Conservation (phyloP, 2,888 invertebrate genomes). For the Pachydiplax longipennis region DNA sequence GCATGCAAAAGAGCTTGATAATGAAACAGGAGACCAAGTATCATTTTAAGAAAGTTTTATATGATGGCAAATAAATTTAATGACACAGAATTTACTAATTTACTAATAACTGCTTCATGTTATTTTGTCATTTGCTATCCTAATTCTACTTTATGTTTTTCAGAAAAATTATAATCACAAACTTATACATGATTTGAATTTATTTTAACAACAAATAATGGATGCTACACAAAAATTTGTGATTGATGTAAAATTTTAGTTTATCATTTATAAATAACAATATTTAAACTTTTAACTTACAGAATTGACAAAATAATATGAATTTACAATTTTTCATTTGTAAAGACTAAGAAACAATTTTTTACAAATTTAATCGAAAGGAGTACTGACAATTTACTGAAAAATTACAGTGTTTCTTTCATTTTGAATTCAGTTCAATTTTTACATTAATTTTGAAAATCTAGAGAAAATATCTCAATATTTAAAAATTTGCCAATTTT, state of each 20-base stretch:
- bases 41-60: neutral
- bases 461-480: neutral
- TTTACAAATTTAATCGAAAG: neutral
- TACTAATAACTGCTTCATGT: neutral
- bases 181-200: neutral
- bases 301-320: neutral
- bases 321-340: neutral
- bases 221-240: neutral
- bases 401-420: neutral
- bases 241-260: neutral
- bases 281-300: neutral
- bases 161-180: too few species aligned
- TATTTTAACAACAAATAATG: neutral
- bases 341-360: neutral
- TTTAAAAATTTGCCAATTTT: neutral
- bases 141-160: too few species aligned
- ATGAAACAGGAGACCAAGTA: constrained; percentile 10
- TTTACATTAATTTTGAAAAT: neutral
- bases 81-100: neutral
- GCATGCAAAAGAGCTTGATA: constrained; percentile 9
- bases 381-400: neutral
- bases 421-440: neutral
- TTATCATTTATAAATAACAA: neutral
- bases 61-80: neutral
- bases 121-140: neutral